Evolutionary conservation across 1,140 invertebrate species (phyloP).

Genomic region (Drosophila oshimai): DNA sequence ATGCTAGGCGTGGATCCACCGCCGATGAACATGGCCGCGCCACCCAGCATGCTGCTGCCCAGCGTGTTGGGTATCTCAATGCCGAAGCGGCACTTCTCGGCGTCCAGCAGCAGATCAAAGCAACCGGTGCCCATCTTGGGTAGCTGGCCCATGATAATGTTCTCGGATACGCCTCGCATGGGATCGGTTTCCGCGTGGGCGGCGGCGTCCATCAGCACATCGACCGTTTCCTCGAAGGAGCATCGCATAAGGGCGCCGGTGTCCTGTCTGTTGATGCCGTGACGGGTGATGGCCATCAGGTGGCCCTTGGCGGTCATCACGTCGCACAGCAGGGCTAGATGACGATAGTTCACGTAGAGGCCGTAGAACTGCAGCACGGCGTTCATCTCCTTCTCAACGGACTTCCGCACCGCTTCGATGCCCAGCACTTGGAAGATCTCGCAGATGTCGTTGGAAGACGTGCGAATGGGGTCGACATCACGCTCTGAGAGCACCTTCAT

Average conservation of each 20-base stretch:
- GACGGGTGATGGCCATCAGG: slow-evolving; percentile 99
- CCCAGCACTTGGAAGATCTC: slow-evolving; percentile 99
- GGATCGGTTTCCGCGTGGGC: slow-evolving; percentile 98
- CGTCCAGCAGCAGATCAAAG: slow-evolving; percentile 98
- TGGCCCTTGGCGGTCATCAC: slow-evolving; percentile 99
- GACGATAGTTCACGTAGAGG: slow-evolving; percentile 99
- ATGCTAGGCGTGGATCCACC: slow-evolving; percentile 92
- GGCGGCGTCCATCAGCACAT: slow-evolving; percentile 99
- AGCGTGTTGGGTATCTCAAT: slow-evolving; percentile 95
- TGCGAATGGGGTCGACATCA: slow-evolving; percentile 98
- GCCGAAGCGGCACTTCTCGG: slow-evolving; percentile 98
- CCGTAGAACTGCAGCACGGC: slow-evolving; percentile 99
- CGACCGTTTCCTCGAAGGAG: slow-evolving; percentile 97
- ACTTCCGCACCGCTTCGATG: slow-evolving; percentile 99
- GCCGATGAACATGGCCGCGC: slow-evolving; percentile 95
- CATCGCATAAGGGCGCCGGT: slow-evolving; percentile 99
- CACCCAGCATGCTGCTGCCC: slow-evolving; percentile 89
- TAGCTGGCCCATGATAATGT: slow-evolving; percentile 99
- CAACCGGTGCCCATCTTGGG: slow-evolving; percentile 98
- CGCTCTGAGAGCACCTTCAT: slow-evolving; percentile 98
- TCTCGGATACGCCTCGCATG: slow-evolving; percentile 99
- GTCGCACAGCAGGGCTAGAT: slow-evolving; percentile 99
- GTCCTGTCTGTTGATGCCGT: slow-evolving; percentile 99
- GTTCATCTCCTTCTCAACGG: slow-evolving; percentile 99
- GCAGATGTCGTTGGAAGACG: slow-evolving; percentile 99